Percentiles rank a stretch among this genome's conserved stretches.
phyloP scores from a whole-genome alignment of 2,888 invertebrate species.

The Leptarthrus brevirostris region DNA sequence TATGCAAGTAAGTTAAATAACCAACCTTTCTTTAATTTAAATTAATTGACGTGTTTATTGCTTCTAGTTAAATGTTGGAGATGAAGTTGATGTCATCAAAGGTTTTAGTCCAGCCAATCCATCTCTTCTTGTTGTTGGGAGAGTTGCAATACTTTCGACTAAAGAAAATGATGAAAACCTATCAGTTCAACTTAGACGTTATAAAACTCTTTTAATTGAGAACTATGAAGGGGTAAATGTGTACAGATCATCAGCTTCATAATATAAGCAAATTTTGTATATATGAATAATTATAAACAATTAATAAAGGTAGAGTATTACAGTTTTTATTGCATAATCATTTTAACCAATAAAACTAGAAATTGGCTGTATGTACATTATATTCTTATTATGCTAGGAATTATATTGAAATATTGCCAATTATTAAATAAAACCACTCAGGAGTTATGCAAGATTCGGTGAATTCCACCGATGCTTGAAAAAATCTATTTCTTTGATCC shows the following conservation, averaged over 20 bases:
- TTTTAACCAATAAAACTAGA: no score
- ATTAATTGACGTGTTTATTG: slow-evolving; percentile 8
- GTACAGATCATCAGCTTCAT: slow-evolving; percentile 68
- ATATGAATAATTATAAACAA: not conserved
- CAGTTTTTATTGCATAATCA: no score
- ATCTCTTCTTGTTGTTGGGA: slow-evolving; percentile 75
- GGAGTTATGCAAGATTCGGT: no score
- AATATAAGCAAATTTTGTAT: slow-evolving; percentile 62
- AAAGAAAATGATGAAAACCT: slow-evolving; percentile 71
- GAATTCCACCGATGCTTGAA: no score
- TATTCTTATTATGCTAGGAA: not conserved
- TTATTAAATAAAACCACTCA: no score
- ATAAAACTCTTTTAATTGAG: slow-evolving; percentile 78
- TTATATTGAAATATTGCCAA: no score
- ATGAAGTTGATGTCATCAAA: slow-evolving; percentile 83
- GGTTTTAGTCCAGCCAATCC: slow-evolving; percentile 76
- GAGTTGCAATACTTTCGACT: slow-evolving; percentile 75
- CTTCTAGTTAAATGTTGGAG: slow-evolving; percentile 73
- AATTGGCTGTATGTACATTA: not conserved
- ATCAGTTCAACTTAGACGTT: slow-evolving; percentile 73
- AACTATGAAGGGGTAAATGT: slow-evolving; percentile 71
- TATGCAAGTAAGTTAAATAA: slow-evolving; percentile 69
- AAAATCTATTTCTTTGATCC: no score
- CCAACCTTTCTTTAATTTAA: not conserved
- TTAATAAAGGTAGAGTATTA: no score